These are phyloP conservation scores for Tragelaphus imberbis DNA, from an alignment of 2,113 vertebrate species.

Conservation along the genomic window DNA sequence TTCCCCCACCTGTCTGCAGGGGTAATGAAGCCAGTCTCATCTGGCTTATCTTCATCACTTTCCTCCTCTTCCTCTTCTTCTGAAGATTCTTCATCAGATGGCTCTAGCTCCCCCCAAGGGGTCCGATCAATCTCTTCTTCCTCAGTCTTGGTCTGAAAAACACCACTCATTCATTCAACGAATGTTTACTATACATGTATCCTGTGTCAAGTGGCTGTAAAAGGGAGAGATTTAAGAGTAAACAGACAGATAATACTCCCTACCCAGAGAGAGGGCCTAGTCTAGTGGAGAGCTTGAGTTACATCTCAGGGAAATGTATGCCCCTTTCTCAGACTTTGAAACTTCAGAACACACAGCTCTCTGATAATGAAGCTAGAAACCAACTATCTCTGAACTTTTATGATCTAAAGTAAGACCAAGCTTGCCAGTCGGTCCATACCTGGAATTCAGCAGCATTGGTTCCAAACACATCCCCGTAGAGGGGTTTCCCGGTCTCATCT, in stretches of 20 bases:
- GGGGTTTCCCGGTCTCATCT: slow-evolving; percentile 91
- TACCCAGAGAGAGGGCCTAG: background rate
- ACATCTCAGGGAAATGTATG: background rate
- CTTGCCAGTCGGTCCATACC: slow-evolving; percentile 66
- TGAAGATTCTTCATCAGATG: slow-evolving; percentile 92
- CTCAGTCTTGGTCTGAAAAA: slow-evolving; percentile 86
- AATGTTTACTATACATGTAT: background rate
- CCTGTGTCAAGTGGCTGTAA: background rate
- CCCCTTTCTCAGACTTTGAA: background rate
- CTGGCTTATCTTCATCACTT: slow-evolving; percentile 94
- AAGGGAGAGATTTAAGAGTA: background rate
- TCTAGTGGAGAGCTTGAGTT: background rate
- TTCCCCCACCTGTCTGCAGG: slow-evolving; percentile 89
- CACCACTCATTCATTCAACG: background rate
- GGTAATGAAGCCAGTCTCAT: slow-evolving; percentile 93
- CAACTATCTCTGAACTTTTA: background rate
- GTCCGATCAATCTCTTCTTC: slow-evolving; percentile 92
- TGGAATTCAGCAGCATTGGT: slow-evolving; percentile 92
- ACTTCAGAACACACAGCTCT: background rate
- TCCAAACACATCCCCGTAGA: slow-evolving; percentile 94
- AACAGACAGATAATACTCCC: background rate
- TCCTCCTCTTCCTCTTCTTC: slow-evolving; percentile 95
- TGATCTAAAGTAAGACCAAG: background rate
- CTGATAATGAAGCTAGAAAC: background rate
- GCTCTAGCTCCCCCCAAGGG: slow-evolving; percentile 93